These are phyloP conservation scores for Rattus norvegicus DNA, from an alignment of 2,113 vertebrate species.

Conservation along the genomic window DNA sequence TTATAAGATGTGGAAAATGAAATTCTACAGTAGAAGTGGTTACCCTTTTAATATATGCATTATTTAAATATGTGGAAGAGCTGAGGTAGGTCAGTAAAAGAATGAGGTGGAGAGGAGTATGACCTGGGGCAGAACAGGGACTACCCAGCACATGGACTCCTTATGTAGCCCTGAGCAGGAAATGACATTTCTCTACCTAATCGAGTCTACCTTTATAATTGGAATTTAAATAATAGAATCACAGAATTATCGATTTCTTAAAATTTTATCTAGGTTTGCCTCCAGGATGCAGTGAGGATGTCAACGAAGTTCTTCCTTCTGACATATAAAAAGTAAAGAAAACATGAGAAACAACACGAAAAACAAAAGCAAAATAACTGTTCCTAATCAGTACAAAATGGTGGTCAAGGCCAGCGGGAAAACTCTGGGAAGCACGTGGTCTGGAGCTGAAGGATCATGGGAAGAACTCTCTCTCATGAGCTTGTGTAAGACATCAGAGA, in stretches of 20 bases:
- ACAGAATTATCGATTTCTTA: conserved; percentile 55
- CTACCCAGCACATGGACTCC: conserved; percentile 13
- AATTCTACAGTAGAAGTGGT: conserved; percentile 29
- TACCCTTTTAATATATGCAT: conserved; percentile 73
- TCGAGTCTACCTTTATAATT: conserved; percentile 69
- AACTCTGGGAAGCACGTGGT: not conserved
- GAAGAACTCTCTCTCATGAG: not conserved
- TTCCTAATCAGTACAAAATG: not conserved
- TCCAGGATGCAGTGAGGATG: conserved; percentile 33
- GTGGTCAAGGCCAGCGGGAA: not conserved
- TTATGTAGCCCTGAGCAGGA: not conserved
- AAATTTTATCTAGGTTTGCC: conserved; percentile 58
- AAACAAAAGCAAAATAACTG: not conserved
- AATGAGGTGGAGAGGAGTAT: not conserved
- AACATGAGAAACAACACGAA: not conserved
- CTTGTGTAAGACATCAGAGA: not conserved
- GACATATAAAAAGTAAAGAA: not conserved
- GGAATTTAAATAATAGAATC: conserved; percentile 80
- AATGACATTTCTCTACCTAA: conserved; percentile 67
- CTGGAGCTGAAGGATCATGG: not conserved
- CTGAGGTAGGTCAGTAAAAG: conserved; percentile 12
- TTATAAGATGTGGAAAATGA: conserved; percentile 71
- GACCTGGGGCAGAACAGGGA: not conserved
- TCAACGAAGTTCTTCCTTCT: not conserved
- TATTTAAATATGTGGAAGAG: conserved; percentile 68